Conservation (phyloP, 2,888 invertebrate genomes). For the Argyresthia albistria region DNA sequence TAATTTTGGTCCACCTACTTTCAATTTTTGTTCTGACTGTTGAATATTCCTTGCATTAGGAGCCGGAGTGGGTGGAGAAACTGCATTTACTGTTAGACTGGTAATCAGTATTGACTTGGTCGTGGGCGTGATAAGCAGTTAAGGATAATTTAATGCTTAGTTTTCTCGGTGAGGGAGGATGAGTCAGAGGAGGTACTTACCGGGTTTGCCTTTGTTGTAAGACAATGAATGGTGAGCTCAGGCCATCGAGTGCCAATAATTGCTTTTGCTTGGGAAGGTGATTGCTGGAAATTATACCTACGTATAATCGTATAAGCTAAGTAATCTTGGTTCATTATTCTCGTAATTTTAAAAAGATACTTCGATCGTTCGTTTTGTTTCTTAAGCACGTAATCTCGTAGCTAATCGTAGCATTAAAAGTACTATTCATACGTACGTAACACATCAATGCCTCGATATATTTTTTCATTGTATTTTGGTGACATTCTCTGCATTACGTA, state of each 20-base stretch:
- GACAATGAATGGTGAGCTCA: slow-evolving; percentile 1
- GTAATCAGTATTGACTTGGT: too few relatives aligned
- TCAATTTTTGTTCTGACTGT: slow-evolving; percentile 9
- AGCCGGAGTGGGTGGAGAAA: background rate
- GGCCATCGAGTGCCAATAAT: slow-evolving; percentile 1
- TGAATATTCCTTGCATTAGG: background rate
- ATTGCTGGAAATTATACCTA: too few relatives aligned
- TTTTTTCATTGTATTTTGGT: too few relatives aligned
- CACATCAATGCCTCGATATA: background rate
- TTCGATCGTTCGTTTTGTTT: too few relatives aligned
- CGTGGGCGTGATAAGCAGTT: background rate
- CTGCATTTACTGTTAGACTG: too few relatives aligned
- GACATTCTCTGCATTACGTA: too few relatives aligned
- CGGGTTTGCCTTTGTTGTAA: background rate
- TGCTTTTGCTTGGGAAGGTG: slow-evolving; percentile 15
- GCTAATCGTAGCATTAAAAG: too few relatives aligned
- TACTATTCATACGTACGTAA: background rate
- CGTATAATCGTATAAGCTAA: too few relatives aligned
- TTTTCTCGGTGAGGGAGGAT: background rate
- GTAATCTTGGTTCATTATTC: too few relatives aligned
- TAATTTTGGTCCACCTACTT: slow-evolving; percentile 19
- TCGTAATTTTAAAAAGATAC: too few relatives aligned
- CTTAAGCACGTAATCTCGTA: too few relatives aligned
- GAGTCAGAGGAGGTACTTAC: background rate
- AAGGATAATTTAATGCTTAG: background rate